These are phyloP conservation scores for Virgularia gustaviana DNA, from an alignment of 92 coral and sea anemone genomes.

Conservation along the genomic window DNA sequence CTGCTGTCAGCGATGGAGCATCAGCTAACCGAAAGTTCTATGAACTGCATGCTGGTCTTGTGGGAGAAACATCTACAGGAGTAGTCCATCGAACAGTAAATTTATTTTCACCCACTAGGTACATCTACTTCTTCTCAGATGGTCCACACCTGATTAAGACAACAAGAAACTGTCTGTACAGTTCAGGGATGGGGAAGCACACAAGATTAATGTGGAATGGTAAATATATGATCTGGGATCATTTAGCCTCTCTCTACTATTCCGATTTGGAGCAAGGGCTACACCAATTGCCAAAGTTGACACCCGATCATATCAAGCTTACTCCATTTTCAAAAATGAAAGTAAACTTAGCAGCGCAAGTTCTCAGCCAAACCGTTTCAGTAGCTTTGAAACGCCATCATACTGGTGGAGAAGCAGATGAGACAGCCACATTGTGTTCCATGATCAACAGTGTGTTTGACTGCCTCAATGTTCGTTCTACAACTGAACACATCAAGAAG, in stretches of 20 bases:
- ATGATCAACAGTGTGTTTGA: slow-evolving; percentile 31
- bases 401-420: slow-evolving; percentile 36
- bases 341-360: slow-evolving; percentile 45
- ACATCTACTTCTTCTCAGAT: slow-evolving; percentile 31
- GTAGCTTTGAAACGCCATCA: slow-evolving; percentile 14
- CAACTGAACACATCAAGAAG: slow-evolving; percentile 39
- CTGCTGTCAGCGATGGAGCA: slow-evolving; percentile 13
- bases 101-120: too few species aligned
- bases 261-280: slow-evolving; percentile 41
- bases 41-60: neutral
- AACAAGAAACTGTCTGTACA: slow-evolving; percentile 48
- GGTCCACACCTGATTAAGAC: slow-evolving; percentile 48
- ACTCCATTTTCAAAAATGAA: slow-evolving; percentile 35
- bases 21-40: slow-evolving; percentile 7
- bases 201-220: slow-evolving; percentile 59
- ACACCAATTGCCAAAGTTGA: slow-evolving; percentile 51
- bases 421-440: slow-evolving; percentile 41
- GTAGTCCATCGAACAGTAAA: too few species aligned
- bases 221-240: slow-evolving; percentile 39
- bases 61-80: too few species aligned
- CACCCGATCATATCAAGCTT: slow-evolving; percentile 41
- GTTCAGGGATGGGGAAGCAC: slow-evolving; percentile 50
- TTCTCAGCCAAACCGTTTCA: slow-evolving; percentile 44
- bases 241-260: slow-evolving; percentile 36
- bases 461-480: slow-evolving; percentile 49